Base-by-base conservation (phyloP, 2,113 vertebrate species). In the Crotalus tigris region DNA sequence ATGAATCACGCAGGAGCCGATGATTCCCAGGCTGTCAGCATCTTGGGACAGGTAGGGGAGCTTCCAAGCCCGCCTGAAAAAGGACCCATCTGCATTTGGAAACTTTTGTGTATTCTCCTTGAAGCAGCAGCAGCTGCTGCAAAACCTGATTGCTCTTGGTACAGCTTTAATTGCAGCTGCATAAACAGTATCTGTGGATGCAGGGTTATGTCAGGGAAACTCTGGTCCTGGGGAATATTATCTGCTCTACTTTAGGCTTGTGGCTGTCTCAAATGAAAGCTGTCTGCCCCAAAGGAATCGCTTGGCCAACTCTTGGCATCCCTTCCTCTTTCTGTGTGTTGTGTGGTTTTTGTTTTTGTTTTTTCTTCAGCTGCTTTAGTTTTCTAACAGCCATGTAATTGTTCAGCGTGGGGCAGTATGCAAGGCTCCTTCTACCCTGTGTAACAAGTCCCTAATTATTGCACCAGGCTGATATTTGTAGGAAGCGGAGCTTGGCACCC, bases 361-460 rank as follows among this genome's bases (percentile, higher is more conserved):
- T 23, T 7, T 46, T 3, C 39, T 53, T 85, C 93, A 95, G 88
- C 95, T 69, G 92, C 94, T 97, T 97, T 93, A 95, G 92, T 88
- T 94, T 94, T 88, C 91, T 85, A 97, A 93, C 97, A 98, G 96
- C 96, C 85, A 23, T 91, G 0, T 44, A 93, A 96, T 97, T 98
- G 97, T 98, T 96, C 96, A 12, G 15, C 11, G 92, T 94, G 9
- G 88, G 96, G 96, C 97, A 97, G 96, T 97, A 97, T 33, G 88
- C 95, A 90, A 96, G 93, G 88, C 75, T 88, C 91, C 94, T 95
- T 95, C 96, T 94, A 93, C 89, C 0, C 91, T 94, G 91, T 26
- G 3, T 85, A 97, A 97, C 96, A 97, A 97, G 92, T 0, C 3
- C 81, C 91, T 58, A 29, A 95, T 97, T 98, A 94, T 97, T 98